These are phyloP conservation scores for Drosophila lutescens DNA, from an alignment of 2,888 invertebrate species.

Conservation along the genomic window DNA sequence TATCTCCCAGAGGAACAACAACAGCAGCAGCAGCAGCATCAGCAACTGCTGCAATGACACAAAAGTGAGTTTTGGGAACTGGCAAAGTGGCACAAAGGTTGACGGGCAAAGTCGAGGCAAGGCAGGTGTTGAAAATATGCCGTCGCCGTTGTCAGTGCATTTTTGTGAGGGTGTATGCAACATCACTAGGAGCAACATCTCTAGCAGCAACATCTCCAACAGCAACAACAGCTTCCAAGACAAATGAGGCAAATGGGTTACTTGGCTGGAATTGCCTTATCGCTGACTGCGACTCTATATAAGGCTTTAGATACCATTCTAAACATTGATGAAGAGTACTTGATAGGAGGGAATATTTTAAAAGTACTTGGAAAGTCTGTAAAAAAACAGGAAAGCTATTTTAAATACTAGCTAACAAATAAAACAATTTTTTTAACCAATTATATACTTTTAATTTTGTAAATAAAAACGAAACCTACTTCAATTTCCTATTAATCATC, in stretches of 20 bases:
- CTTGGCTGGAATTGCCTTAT: conserved; percentile 44
- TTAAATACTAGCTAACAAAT: too few relatives aligned
- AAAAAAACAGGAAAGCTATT: too few relatives aligned
- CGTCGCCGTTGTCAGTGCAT: conserved; percentile 55
- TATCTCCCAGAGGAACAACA: conserved; percentile 42
- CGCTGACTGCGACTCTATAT: conserved; percentile 10
- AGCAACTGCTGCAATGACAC: conserved; percentile 57
- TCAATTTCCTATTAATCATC: not conserved
- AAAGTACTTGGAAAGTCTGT: not conserved
- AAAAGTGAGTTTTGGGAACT: conserved; percentile 79
- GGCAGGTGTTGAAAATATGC: conserved; percentile 79
- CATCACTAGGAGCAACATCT: conserved; percentile 7
- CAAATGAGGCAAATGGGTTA: conserved; percentile 70
- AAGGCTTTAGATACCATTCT: conserved; percentile 20
- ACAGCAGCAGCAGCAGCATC: conserved; percentile 25
- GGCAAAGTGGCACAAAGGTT: conserved; percentile 79
- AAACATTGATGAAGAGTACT: conserved; percentile 26
- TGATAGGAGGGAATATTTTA: conserved; percentile 7
- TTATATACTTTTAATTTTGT: too few relatives aligned
- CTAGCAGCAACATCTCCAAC: not conserved
- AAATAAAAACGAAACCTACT: not conserved
- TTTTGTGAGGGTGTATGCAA: conserved; percentile 54
- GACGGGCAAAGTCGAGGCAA: conserved; percentile 66
- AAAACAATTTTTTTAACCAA: too few relatives aligned
- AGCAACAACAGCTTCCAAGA: conserved; percentile 11